Base-by-base conservation (phyloP, 1,140 invertebrate species). In the Aphaenogaster ashmeadi region DNA sequence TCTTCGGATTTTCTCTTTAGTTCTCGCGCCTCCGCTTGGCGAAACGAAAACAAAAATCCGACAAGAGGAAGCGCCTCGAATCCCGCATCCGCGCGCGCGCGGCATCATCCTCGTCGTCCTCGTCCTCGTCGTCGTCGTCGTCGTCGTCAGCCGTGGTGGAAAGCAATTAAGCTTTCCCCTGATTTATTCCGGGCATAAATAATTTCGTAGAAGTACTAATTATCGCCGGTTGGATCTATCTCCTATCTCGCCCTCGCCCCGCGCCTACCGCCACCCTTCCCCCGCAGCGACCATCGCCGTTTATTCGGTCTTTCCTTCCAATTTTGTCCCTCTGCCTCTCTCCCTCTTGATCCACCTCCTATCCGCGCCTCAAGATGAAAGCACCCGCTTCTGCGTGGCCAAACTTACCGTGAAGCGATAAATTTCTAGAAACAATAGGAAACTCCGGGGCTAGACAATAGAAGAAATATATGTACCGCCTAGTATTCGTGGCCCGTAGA, bases 341-440 rank as follows among this genome's bases (percentile, higher is more conserved):
- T 64, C 54, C 58, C 54, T 86, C 78, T 64, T 36, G 15, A 18
- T 56, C 74, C 60, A 83, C 74, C 64, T 47, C 58, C 33, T 67
- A 58, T 88, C 89, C 86, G 62, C 75, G 47, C 62, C 84, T 85
- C 87, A 92, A 93, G 94, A 95, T 95, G 93, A 95, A 95, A 95
- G 93, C 93, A 88, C 90, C 92, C 93, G 92, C 91, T 94, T 92
- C 87, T 89, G 91, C 89, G 87, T 92, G 87, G 88, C 92, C 92
- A 94, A 95, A 95, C 93, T 95, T 94, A 88, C 94, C 94, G 92
- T 94, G 93, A 94, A 94, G 91, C 93, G 93, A 94, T 95, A 95
- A 95, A 95, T 95, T 91, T 94, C 90, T 88, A 92, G 93, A 95
- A 95, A 95, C 94, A 95, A 95, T 95, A 94, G 94, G 92, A 94